These are phyloP conservation scores for Micrasema minimum DNA, from an alignment of 1,140 invertebrate genomes.

Conservation along the genomic window DNA sequence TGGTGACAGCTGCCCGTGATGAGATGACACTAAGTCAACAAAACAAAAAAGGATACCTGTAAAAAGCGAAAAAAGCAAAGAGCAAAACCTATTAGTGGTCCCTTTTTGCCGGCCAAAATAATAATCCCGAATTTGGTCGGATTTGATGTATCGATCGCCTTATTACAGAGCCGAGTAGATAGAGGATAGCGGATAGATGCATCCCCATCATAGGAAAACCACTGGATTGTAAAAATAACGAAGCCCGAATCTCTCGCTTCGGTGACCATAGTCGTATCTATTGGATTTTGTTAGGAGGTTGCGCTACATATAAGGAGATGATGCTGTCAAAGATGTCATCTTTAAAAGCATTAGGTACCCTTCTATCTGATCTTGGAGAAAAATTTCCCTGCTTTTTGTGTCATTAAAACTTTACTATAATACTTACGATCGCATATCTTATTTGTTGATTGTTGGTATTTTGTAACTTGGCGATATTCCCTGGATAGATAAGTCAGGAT, in stretches of 20 bases:
- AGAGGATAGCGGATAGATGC: neutral
- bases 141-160: constrained; percentile 36
- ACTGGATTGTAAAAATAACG: constrained; percentile 47
- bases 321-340: constrained; percentile 16
- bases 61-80: too few species aligned
- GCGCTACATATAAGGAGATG: constrained; percentile 3
- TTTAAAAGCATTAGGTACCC: neutral
- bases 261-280: constrained; percentile 10
- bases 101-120: neutral
- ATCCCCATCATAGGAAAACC: constrained; percentile 23
- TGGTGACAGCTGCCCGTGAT: constrained; percentile 26
- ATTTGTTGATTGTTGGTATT: too few species aligned
- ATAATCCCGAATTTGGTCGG: constrained; percentile 10
- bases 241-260: constrained; percentile 36
- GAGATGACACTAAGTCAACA: constrained; percentile 5
- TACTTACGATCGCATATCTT: too few species aligned
- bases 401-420: too few species aligned
- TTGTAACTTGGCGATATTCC: too few species aligned
- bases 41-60: too few species aligned
- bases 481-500: too few species aligned
- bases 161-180: neutral
- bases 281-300: constrained; percentile 20
- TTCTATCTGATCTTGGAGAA: neutral
- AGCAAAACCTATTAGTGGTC: neutral
- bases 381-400: too few species aligned